Conservation (phyloP, 2,797 vertebrate genomes). For the Linurgus olivaceus region DNA sequence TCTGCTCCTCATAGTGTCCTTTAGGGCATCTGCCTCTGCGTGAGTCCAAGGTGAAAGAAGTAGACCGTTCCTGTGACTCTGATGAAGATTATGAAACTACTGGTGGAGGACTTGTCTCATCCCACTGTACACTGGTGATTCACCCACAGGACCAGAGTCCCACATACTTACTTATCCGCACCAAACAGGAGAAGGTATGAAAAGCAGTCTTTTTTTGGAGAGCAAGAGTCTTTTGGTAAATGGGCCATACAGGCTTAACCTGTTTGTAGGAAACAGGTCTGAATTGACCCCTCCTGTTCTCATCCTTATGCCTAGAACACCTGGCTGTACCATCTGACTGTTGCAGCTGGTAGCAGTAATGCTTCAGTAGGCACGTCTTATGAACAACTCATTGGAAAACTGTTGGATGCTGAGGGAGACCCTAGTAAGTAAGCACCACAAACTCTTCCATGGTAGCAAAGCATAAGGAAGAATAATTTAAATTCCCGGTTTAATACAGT, state of each 20-base stretch:
- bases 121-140: constrained; percentile 89
- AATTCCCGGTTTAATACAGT: neutral
- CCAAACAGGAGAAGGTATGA: constrained; percentile 92
- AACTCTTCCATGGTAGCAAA: neutral
- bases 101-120: constrained; percentile 86
- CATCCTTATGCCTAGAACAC: constrained; percentile 79
- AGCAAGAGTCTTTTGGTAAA: neutral
- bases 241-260: neutral
- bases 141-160: constrained; percentile 91
- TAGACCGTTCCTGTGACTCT: constrained; percentile 93
- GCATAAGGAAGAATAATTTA: neutral
- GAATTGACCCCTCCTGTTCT: neutral
- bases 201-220: neutral
- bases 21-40: constrained; percentile 85
- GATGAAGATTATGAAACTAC: constrained; percentile 92
- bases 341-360: constrained; percentile 84
- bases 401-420: constrained; percentile 87
- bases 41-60: constrained; percentile 86
- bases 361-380: constrained; percentile 89
- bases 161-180: constrained; percentile 93
- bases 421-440: constrained; percentile 79
- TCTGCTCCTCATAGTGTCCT: constrained; percentile 77
- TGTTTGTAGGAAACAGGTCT: neutral
- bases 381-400: constrained; percentile 89
- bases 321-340: constrained; percentile 92